Percentiles rank a stretch among this genome's conserved stretches.
Conservation (phyloP, 2,797 vertebrate species). For the Mycteria americana region DNA sequence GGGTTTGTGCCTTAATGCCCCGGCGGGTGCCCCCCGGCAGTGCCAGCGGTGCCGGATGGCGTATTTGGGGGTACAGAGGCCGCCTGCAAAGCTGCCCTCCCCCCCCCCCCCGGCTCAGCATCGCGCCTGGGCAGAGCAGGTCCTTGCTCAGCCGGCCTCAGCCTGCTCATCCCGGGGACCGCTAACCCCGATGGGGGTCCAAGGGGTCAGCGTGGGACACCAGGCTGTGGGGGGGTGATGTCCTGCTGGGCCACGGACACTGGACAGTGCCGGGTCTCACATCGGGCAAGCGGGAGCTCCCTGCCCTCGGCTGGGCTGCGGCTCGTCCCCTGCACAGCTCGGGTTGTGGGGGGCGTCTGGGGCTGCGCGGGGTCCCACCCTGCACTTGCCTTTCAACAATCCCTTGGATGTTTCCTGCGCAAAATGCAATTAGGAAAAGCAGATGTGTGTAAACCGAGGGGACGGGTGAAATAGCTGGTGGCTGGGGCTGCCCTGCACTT, state of each 20-base stretch:
- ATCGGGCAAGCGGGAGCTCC: too few species aligned
- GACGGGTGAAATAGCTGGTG: neutral
- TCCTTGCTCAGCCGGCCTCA: neutral
- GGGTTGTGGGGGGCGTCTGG: neutral
- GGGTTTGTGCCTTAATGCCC: neutral
- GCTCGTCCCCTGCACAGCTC: too few species aligned
- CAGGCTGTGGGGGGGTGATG: too few species aligned
- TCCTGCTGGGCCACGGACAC: neutral
- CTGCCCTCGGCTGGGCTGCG: neutral
- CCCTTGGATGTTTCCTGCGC: neutral
- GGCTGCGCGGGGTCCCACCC: neutral
- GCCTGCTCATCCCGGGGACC: neutral
- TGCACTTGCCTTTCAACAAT: too few species aligned
- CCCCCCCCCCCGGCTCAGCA: neutral
- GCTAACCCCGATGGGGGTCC: rapidly evolving
- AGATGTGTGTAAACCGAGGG: neutral
- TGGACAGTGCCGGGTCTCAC: rapidly evolving
- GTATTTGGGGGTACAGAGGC: neutral
- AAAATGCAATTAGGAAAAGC: too few species aligned
- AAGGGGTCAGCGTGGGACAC: neutral
- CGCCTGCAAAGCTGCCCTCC: neutral
- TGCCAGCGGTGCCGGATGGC: rapidly evolving
- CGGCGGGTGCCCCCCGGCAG: neutral
- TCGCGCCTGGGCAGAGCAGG: neutral
- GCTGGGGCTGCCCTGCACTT: neutral